A percentile compares a stretch with the other conserved stretches of the same genome.
Evolutionary conservation across 2,888 invertebrate genomes (phyloP).

Genomic region (Monopis laevigella): DNA sequence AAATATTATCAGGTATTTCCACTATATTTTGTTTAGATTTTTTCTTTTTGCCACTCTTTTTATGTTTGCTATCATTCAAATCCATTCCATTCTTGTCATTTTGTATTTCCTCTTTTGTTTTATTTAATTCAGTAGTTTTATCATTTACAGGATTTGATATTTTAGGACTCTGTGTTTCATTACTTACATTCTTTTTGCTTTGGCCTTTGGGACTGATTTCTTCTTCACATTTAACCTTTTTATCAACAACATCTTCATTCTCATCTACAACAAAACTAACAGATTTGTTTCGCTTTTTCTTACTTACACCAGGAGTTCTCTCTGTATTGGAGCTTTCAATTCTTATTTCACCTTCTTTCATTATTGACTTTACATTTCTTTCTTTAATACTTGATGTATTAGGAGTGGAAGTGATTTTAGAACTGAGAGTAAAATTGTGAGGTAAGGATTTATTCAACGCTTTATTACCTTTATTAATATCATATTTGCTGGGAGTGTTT

Average conservation of each 20-base stretch:
- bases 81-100: background rate
- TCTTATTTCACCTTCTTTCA: constrained; percentile 28
- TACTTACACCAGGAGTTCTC: constrained; percentile 23
- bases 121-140: background rate
- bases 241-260: constrained; percentile 33
- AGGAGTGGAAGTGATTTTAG: constrained; percentile 33
- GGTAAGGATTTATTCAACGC: background rate
- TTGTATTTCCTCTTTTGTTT: constrained; percentile 17
- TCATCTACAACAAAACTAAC: constrained; percentile 53
- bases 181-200: too few species aligned
- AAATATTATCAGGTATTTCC: too few species aligned
- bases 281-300: constrained; percentile 52
- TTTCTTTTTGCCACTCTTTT: background rate
- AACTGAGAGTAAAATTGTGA: background rate
- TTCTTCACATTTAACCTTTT: constrained; percentile 42
- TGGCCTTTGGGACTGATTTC: too few species aligned
- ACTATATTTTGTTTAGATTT: too few species aligned
- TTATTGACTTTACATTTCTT: constrained; percentile 36
- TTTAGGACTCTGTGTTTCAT: too few species aligned
- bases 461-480: too few species aligned
- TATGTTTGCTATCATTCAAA: background rate
- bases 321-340: constrained; percentile 22
- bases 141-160: background rate
- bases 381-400: constrained; percentile 20
- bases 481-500: too few species aligned